Evolutionary conservation across 1,140 invertebrate species (phyloP), one percentile per base, ranked within the genome.

Genomic region (Pachyrhynchus sulphureomaculatus): DNA sequence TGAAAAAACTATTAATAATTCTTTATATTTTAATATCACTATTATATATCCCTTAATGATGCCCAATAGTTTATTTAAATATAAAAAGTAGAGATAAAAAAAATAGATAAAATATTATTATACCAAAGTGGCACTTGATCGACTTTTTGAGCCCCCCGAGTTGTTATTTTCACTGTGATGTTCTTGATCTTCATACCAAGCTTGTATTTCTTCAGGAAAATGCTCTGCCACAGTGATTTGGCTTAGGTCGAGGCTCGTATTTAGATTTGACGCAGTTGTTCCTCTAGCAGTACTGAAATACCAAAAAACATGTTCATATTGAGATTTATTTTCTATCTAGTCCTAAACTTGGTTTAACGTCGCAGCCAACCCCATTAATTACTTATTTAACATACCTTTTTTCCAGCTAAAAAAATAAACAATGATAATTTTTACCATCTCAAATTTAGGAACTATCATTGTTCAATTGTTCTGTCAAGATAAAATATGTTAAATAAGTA

Each of bases 151-250:
- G 15, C 37, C 24, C 18, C 24, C 26, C 24, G 42, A 36, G 42
- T 62, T 61, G 21, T 61, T 67, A 56, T 69, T 70, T 29, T 70
- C 68, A 45, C 68, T 67, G 17, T 68, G 62, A 17, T 71, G 65
- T 21, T 71, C 67, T 26, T 71, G 69, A 47, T 65, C 68, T 62
- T 74, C 66, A 36, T 74, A 76, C 74, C 74, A 76, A 18, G 70
- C 68, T 53, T 74, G 75, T 68, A 74, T 73, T 65, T 76, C 72
- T 26, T 66, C 68, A 5, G 74, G 69, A 60, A 73, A 74, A 52
- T 69, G 60, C 53, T 74, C 68, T 4, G 72, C 70, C 23, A 73
- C 68, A 15, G 72, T 54, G 44, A 72, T 36, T 21, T 69, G 67
- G 36, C 56, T 68, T 10, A 70, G 32, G 62, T 72, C 68, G 15